Conservation (phyloP, 1,140 invertebrate genomes). For the Hyposmocoma kahamanoa region DNA sequence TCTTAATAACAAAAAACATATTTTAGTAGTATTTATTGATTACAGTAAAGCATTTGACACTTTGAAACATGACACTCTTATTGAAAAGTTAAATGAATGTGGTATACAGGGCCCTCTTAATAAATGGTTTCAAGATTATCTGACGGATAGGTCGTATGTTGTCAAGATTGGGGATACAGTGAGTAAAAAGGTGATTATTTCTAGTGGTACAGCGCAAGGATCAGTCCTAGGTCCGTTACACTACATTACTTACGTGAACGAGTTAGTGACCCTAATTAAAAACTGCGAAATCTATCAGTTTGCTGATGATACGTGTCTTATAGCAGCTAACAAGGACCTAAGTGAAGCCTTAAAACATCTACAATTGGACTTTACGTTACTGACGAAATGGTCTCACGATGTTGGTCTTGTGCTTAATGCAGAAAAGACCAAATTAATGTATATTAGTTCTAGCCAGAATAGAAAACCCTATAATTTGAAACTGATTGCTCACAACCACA, state of each 20-base stretch:
- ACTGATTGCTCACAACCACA: too few relatives aligned
- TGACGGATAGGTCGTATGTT: not conserved
- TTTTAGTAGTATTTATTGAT: conserved; percentile 1
- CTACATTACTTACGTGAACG: not conserved
- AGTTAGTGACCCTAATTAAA: not conserved
- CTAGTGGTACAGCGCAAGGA: not conserved
- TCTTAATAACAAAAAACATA: conserved; percentile 1
- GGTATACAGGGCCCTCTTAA: not conserved
- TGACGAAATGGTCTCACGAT: conserved; percentile 1
- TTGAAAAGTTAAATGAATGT: not conserved
- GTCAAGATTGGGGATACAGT: not conserved
- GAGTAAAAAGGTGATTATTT: not conserved
- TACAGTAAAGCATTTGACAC: conserved; percentile 3
- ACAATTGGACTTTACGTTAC: not conserved
- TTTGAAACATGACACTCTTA: not conserved
- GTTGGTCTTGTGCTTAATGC: not conserved
- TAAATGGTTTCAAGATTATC: not conserved
- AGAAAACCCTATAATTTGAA: too few relatives aligned
- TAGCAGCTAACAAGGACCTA: not conserved
- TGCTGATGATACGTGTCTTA: not conserved
- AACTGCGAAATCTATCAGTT: not conserved
- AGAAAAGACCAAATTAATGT: too few relatives aligned
- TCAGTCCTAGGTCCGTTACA: conserved; percentile 1
- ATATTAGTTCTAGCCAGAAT: too few relatives aligned
- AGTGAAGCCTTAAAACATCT: not conserved